Evolutionary conservation across 2,113 vertebrate species (phyloP).

Genomic region (Pygoscelis antarcticus): DNA sequence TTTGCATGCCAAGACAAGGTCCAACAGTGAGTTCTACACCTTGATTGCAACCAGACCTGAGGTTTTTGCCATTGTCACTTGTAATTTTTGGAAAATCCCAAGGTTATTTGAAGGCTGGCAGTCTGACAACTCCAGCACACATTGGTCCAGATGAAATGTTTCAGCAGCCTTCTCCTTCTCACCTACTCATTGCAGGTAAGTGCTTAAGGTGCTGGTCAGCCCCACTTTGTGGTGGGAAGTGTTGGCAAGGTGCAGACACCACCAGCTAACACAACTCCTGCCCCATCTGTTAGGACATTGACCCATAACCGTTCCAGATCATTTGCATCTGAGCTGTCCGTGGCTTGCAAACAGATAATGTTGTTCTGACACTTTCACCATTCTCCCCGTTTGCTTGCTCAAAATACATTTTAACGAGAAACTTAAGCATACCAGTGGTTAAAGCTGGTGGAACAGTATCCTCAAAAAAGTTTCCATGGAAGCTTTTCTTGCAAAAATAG

Average conservation of each 20-base stretch:
- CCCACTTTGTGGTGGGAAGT: neutral
- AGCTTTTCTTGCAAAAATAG: neutral
- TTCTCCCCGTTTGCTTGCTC: neutral
- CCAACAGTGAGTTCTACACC: neutral
- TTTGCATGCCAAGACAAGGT: neutral
- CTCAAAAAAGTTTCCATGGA: neutral
- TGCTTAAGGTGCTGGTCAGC: neutral
- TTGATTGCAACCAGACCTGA: neutral
- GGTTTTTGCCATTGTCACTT: neutral
- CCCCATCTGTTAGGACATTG: neutral
- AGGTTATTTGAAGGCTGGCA: neutral
- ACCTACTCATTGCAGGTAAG: neutral
- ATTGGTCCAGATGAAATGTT: neutral
- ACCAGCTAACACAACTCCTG: neutral
- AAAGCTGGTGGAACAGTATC: neutral
- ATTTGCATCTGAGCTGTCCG: fast-evolving
- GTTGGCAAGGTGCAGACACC: neutral
- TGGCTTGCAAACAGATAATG: neutral
- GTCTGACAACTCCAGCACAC: neutral
- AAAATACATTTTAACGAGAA: neutral
- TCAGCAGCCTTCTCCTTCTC: neutral
- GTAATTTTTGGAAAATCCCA: neutral
- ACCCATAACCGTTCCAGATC: neutral
- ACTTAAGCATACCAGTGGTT: neutral
- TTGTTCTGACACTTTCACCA: neutral